Evolutionary conservation across 1,140 invertebrate genomes (phyloP).

Genomic region (Cotesia typhae): DNA sequence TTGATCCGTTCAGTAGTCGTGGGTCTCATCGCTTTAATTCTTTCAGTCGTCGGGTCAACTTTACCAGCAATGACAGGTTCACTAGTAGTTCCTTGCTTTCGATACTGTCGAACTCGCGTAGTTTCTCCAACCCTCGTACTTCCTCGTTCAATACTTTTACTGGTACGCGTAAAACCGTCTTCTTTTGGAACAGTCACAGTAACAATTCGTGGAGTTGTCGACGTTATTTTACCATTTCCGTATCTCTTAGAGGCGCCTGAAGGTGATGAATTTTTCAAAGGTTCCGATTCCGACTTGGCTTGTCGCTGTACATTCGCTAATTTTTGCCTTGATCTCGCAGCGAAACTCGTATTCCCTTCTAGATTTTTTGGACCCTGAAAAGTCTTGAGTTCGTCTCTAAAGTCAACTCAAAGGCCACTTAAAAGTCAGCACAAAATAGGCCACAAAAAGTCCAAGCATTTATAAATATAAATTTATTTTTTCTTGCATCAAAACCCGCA

Average conservation of each 20-base stretch:
- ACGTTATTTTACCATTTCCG: background rate
- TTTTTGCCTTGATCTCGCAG: slow-evolving; percentile 57
- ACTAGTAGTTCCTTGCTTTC: background rate
- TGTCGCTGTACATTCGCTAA: slow-evolving; percentile 58
- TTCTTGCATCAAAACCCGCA: slow-evolving; percentile 8
- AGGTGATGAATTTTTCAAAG: slow-evolving; percentile 46
- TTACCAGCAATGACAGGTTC: background rate
- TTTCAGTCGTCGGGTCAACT: background rate
- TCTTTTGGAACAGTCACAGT: slow-evolving; percentile 11
- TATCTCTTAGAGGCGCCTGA: slow-evolving; percentile 24
- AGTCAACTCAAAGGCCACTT: slow-evolving; percentile 23
- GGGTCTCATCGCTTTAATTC: background rate
- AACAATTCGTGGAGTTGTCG: slow-evolving; percentile 8
- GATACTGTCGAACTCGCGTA: slow-evolving; percentile 11
- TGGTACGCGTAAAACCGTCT: slow-evolving; percentile 21
- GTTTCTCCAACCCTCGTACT: slow-evolving; percentile 19
- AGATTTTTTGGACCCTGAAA: slow-evolving; percentile 60
- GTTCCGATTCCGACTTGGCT: slow-evolving; percentile 55
- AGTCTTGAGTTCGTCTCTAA: slow-evolving; percentile 46
- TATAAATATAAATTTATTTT: slow-evolving; percentile 8
- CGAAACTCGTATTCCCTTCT: slow-evolving; percentile 44
- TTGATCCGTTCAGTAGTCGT: background rate
- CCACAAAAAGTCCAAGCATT: slow-evolving; percentile 7
- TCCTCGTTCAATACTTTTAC: slow-evolving; percentile 27
- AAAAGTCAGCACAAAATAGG: background rate